Conservation (phyloP, 92 coral and sea anemone species). For the Anthopleura xanthogrammica region DNA sequence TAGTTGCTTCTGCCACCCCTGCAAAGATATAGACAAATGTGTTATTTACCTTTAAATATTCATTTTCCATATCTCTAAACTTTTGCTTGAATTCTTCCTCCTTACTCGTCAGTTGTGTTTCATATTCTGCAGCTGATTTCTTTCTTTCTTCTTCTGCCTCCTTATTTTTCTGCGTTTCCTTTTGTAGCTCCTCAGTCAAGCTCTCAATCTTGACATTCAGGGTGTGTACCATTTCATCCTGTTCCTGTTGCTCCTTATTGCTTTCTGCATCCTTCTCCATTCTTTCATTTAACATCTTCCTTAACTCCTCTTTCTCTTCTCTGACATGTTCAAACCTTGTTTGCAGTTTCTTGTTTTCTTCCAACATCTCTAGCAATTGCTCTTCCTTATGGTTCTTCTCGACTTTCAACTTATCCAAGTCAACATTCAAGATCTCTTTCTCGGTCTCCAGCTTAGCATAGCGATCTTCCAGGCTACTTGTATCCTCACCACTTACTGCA, state of each 20-base stretch:
- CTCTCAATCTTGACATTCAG: not conserved
- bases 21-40: no score
- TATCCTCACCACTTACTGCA: not conserved
- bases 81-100: not conserved
- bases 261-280: not conserved
- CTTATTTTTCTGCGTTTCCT: not conserved
- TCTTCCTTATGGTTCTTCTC: constrained; percentile 30
- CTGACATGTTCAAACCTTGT: constrained; percentile 17
- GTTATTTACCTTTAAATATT: not conserved
- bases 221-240: not conserved
- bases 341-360: constrained; percentile 19
- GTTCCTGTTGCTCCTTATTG: not conserved
- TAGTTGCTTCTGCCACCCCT: no score
- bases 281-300: constrained; percentile 24
- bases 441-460: constrained; percentile 40
- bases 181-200: constrained; percentile 7
- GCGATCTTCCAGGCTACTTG: constrained; percentile 6
- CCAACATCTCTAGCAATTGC: constrained; percentile 35
- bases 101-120: not conserved
- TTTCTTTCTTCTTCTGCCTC: constrained; percentile 18
- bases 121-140: not conserved
- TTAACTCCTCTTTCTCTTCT: constrained; percentile 33
- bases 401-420: constrained; percentile 44
- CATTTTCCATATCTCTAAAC: not conserved
- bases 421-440: constrained; percentile 52